These are phyloP conservation scores for Sipha maydis DNA, from an alignment of 2,888 invertebrate species.

Conservation along the genomic window DNA sequence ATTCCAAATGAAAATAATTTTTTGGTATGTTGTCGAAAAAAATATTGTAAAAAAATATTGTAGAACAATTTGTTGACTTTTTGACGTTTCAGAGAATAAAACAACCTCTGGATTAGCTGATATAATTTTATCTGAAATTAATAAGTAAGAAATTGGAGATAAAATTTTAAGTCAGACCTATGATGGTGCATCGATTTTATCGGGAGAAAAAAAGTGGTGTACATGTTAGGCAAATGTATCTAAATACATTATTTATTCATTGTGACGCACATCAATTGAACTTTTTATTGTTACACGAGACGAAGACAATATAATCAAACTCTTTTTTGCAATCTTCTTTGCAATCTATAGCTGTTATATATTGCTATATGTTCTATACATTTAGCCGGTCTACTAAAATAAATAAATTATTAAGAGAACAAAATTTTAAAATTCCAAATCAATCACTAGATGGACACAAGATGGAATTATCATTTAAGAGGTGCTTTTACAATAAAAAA, in stretches of 20 bases:
- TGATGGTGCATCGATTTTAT: slow-evolving; percentile 66
- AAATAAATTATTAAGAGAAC: slow-evolving; percentile 50
- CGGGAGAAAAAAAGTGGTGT: slow-evolving; percentile 61
- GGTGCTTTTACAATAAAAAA: slow-evolving; percentile 38
- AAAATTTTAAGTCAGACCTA: slow-evolving; percentile 64
- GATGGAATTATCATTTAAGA: slow-evolving; percentile 2
- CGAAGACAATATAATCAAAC: slow-evolving; percentile 55
- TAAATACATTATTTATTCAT: slow-evolving; percentile 54
- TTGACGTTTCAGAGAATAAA: slow-evolving; percentile 65
- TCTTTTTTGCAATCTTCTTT: slow-evolving; percentile 52
- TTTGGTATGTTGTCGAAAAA: slow-evolving; percentile 65
- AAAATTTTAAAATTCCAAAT: slow-evolving; percentile 53
- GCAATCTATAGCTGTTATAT: too few relatives aligned
- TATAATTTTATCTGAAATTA: slow-evolving; percentile 64
- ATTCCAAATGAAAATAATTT: slow-evolving; percentile 65
- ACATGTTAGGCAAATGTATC: slow-evolving; percentile 41
- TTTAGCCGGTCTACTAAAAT: slow-evolving; percentile 52
- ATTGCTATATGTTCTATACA: slow-evolving; percentile 47
- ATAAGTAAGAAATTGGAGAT: slow-evolving; percentile 64
- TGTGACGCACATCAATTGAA: slow-evolving; percentile 54
- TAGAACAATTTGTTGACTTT: slow-evolving; percentile 66
- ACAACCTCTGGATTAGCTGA: slow-evolving; percentile 64
- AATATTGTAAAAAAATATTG: slow-evolving; percentile 63
- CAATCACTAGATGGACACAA: slow-evolving; percentile 31
- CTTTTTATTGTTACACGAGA: slow-evolving; percentile 36